Evolutionary conservation across 2,888 invertebrate genomes (phyloP), one percentile per base, ranked within the genome.

Genomic region (Caenorhabditis panamensis): DNA sequence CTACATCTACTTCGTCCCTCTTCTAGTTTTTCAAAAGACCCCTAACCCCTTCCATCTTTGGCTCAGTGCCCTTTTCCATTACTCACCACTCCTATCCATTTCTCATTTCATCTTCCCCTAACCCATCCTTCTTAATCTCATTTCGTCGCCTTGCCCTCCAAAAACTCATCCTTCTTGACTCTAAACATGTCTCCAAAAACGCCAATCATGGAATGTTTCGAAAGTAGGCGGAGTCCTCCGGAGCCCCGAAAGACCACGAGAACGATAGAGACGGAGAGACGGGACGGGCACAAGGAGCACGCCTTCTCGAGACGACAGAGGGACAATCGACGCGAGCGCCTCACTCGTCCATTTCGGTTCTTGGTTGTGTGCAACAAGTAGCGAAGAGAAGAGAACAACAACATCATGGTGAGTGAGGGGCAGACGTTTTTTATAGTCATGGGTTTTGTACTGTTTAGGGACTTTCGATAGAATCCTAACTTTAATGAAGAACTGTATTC

Each of bases 171-270:
- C 18, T 67, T 31, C 56, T 53, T 37, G 53, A n/a, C 36, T 11
- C 61, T 47, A 47, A 62, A 62, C 24, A 22, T 13, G 61, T 22
- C 49, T 3, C 26, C 53, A 6, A 24, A 24, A 16, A 18, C 49
- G 51, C 28, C 54, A 56, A 56, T 56, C 54, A 56, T 56, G 37
- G 37, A 58, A 58, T 37, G 58, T 58, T 58, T 58, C 58, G 37
- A 22, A 9, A 41, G 41, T 41, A 13, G 41, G 41, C 41, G 41
- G 41, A 41, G 41, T 41, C 41, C 9, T 31, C 31, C 31, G 31
- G 37, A 41, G 18, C 3, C 3, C 18, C 13, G 24, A 58, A 24
- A 61, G 41, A 22, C 4, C n/a, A 22, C 5, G 24, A 62, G 26
- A 44, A n/a, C 20, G 44, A 41, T 44, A 26, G 28, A 41, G 18